Conservation (phyloP, 2,797 vertebrate species). For the Meriones psammophilus region DNA sequence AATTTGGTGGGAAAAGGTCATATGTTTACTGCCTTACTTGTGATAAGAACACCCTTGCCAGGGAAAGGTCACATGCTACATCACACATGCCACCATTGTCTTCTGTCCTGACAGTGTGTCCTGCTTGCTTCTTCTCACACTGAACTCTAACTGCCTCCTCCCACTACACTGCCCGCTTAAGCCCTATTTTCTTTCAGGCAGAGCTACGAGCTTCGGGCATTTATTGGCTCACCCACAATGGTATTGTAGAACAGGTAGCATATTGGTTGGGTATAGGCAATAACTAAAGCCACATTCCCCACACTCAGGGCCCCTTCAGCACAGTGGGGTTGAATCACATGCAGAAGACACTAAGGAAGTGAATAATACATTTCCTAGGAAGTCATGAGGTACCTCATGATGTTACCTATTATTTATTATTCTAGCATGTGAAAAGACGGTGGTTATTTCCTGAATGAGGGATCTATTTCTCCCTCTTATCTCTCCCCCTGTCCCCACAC, state of each 20-base stretch:
- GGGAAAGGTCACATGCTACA: not conserved
- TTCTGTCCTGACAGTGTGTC: not conserved
- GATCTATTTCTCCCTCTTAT: not conserved
- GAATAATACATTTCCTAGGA: not conserved
- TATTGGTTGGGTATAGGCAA: not conserved
- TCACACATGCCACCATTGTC: not conserved
- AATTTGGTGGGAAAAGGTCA: conserved; percentile 47
- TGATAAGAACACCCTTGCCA: not conserved
- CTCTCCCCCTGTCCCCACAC: not conserved
- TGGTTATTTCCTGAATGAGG: not conserved
- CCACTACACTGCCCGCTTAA: not conserved
- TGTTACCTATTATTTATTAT: not conserved
- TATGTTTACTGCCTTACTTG: not conserved
- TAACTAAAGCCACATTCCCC: not conserved
- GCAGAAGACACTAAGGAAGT: not conserved
- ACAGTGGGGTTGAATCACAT: not conserved
- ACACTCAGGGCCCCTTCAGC: not conserved
- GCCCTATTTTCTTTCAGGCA: not conserved
- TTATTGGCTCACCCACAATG: not conserved
- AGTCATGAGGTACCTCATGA: not conserved
- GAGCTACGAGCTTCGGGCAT: not conserved
- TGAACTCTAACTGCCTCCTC: not conserved
- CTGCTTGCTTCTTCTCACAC: not conserved
- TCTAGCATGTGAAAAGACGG: not conserved
- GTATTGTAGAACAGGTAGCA: not conserved